Conservation (phyloP, 2,888 invertebrate genomes). For the Ametastegia equiseti region DNA sequence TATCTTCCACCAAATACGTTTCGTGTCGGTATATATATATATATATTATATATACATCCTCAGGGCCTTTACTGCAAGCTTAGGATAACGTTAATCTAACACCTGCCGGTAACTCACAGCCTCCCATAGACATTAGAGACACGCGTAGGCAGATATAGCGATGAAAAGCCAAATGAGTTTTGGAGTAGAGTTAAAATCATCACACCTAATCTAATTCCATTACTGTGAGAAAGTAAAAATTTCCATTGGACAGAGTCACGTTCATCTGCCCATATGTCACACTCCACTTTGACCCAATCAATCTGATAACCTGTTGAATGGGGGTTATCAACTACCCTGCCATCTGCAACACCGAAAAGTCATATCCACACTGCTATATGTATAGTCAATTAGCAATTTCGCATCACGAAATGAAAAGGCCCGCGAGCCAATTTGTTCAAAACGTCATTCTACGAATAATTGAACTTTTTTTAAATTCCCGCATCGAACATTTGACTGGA, state of each 20-base stretch:
- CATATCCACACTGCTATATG: constrained; percentile 4
- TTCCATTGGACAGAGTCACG: not conserved
- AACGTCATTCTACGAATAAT: too few relatives aligned
- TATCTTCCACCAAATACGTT: constrained; percentile 55
- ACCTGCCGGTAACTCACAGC: not conserved
- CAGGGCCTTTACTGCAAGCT: constrained; percentile 14
- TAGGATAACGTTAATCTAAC: constrained; percentile 35
- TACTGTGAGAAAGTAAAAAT: too few relatives aligned
- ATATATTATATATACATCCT: constrained; percentile 2
- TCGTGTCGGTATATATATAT: constrained; percentile 1
- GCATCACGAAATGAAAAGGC: not conserved
- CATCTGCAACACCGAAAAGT: constrained; percentile 8
- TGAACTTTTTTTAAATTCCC: too few relatives aligned
- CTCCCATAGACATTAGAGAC: not conserved
- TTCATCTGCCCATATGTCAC: not conserved
- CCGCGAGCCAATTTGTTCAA: too few relatives aligned
- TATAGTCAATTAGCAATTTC: constrained; percentile 6
- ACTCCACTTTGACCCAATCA: constrained; percentile 8
- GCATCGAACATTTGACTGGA: too few relatives aligned
- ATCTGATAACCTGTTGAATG: constrained; percentile 26
- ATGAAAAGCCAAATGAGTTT: too few relatives aligned
- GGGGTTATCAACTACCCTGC: constrained; percentile 13
- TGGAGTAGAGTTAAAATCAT: too few relatives aligned
- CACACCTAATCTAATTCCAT: too few relatives aligned
- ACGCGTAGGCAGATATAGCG: not conserved